A percentile compares a stretch with the other conserved stretches of the same genome.
phyloP scores from a whole-genome alignment of 2,113 vertebrate species.

The Tylochromis polylepis region DNA sequence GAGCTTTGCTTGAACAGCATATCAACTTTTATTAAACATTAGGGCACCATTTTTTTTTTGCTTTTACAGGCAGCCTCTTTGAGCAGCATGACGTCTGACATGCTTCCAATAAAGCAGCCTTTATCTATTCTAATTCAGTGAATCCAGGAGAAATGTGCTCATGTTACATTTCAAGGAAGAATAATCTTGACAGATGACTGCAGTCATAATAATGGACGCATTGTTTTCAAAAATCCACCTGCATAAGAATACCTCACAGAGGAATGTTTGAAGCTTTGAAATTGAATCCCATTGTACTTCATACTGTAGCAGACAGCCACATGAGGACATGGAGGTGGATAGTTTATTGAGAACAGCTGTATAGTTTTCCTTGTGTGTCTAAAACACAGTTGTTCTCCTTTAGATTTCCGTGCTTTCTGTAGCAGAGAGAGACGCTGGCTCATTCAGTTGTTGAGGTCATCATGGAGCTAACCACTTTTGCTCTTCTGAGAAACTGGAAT shows the following conservation, averaged over 20 bases:
- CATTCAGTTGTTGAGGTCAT: neutral
- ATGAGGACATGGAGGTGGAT: neutral
- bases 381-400: neutral
- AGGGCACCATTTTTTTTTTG: neutral
- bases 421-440: neutral
- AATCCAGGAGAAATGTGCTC: neutral
- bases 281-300: neutral
- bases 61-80: neutral
- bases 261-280: constrained; percentile 28
- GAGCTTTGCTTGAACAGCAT: neutral
- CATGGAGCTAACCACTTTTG: neutral
- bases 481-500: neutral
- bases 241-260: neutral
- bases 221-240: constrained; percentile 57
- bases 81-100: neutral
- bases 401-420: neutral
- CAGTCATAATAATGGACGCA: constrained; percentile 26
- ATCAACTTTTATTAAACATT: neutral
- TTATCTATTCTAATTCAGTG: neutral
- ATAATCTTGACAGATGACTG: constrained; percentile 13
- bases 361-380: neutral
- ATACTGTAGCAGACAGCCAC: neutral
- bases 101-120: neutral
- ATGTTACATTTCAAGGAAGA: constrained; percentile 17
- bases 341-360: neutral